Base-by-base conservation (phyloP, 2,888 invertebrate genomes). In the Caenorhabditis sp. region DNA sequence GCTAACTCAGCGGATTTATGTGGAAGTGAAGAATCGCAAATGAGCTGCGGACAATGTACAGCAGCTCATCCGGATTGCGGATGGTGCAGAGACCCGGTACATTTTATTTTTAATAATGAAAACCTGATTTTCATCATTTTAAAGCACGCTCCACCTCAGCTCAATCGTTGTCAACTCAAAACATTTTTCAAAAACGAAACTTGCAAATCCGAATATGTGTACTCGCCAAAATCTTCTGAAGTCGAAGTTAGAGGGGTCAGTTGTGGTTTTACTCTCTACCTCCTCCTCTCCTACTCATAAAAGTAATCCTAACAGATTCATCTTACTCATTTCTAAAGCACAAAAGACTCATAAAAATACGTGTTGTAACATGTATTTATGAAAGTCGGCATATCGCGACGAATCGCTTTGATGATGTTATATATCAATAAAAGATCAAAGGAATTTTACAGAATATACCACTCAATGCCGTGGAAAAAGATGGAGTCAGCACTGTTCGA, bases 21-120 rank as follows among this genome's bases (percentile, higher is more conserved):
- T 54, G 52, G 56, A 17, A 59, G 50, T 59, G 43, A 60, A 0
- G 75, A 73, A 31, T 70, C 77, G 20, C 80, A 77, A 31, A 67
- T 72, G 21, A 76, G 77, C 53, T 86, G 86, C 69, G 82, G 82
- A 17, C 77, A 80, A 36, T 86, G 86, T 50, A 83, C 84, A 36
- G 80, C 85, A 59, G 67, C 80, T 27, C 75, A 83, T 65, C 73
- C 76, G 12, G 82, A 83, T 25, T 85, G 85, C 60, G 84, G 81
- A 38, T 86, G 85, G 85, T 85, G 85, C 61, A 76, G 75, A 5
- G 85, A 85, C 49, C 83, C 83, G 54, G 84, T 84, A 68, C 61
- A 71, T 17, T 56, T 21, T 23, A 12, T 26, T 56, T 21, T 14
- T 12, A n/a, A 58, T 17, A 36, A 36, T 38, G 8, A 36, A 36